Base-by-base conservation (phyloP, 2,888 invertebrate genomes). In the Andrena flavipes region DNA sequence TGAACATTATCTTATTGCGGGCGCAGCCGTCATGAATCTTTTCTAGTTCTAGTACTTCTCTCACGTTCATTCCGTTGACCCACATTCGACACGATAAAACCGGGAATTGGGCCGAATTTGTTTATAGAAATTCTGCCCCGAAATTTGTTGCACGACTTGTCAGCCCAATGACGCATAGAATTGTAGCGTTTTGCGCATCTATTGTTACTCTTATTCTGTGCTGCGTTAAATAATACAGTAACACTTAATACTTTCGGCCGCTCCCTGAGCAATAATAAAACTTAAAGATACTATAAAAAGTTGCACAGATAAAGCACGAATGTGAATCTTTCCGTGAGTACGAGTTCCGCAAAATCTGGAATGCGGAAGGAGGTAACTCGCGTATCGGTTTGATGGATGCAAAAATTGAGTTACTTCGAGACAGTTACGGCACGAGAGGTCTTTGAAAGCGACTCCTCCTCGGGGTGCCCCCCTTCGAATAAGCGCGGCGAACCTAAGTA, bases 1-100 rank as follows among this genome's bases (percentile, higher is more conserved):
- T 70, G 83, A 73, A 70, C 82, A 83, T 83, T 82, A 83, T 83
- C 77, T 83, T 83, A 84, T 84, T 84, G 84, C 79, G 76, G 77
- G 76, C 76, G 59, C 67, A 68, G 63, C 71, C 75, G 56, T 78
- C 81, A 78, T 71, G 82, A 79, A 80, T 75, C 75, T 85, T 77
- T 77, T 85, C 84, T 73, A 86, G 76, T 86, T 84, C 78, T 71
- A 65, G 72, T 71, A 68, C 76, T 72, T 80, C 65, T 74, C 70
- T 59, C 67, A 64, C 70, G 71, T 85, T 84, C 72, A 72, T 85
- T 71, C 76, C 76, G 64, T 76, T 80, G 75, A 71, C 82, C 82
- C 42, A 80, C 71, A 82, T 82, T 71, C 51, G 49, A 5, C 49
- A 26, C 65, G 74, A 79, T 79, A 68, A 68, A 73, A 63, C 65